phyloP scores from a whole-genome alignment of 2,888 invertebrate genomes.

The Hydriomena furcata region DNA sequence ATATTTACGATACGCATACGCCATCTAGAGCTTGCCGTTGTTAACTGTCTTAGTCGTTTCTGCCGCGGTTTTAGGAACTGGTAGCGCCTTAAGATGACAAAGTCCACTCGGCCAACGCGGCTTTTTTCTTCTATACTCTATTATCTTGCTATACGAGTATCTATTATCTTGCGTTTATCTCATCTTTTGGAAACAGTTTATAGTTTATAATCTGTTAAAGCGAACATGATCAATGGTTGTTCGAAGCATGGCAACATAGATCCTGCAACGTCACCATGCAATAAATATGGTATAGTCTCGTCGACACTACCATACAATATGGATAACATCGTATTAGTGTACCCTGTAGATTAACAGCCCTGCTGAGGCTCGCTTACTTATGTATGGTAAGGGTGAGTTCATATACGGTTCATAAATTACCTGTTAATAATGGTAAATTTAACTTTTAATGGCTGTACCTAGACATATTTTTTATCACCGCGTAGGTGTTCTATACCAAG shows the following conservation, averaged over 20 bases:
- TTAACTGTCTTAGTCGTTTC: too few species aligned
- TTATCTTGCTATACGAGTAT: too few species aligned
- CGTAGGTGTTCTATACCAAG: too few species aligned
- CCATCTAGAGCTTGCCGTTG: too few species aligned
- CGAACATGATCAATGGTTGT: not conserved
- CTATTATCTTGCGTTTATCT: too few species aligned
- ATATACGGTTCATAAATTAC: constrained; percentile 7
- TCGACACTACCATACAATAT: constrained; percentile 58
- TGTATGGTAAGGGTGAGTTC: constrained; percentile 26
- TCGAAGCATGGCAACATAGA: not conserved
- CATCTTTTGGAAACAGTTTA: too few species aligned
- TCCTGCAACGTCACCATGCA: constrained; percentile 42
- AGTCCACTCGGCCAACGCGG: too few species aligned
- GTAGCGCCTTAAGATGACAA: too few species aligned
- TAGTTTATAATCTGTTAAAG: not conserved
- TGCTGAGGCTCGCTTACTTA: constrained; percentile 52
- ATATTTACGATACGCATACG: too few species aligned
- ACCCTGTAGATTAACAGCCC: constrained; percentile 66
- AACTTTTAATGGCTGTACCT: constrained; percentile 10
- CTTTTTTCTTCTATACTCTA: too few species aligned
- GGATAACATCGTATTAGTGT: constrained; percentile 59
- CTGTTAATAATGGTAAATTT: constrained; percentile 34
- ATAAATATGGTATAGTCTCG: constrained; percentile 56
- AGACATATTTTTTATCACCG: too few species aligned
- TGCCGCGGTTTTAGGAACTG: too few species aligned